phyloP scores from a whole-genome alignment of 2,113 vertebrate species.

The Sapajus apella region DNA sequence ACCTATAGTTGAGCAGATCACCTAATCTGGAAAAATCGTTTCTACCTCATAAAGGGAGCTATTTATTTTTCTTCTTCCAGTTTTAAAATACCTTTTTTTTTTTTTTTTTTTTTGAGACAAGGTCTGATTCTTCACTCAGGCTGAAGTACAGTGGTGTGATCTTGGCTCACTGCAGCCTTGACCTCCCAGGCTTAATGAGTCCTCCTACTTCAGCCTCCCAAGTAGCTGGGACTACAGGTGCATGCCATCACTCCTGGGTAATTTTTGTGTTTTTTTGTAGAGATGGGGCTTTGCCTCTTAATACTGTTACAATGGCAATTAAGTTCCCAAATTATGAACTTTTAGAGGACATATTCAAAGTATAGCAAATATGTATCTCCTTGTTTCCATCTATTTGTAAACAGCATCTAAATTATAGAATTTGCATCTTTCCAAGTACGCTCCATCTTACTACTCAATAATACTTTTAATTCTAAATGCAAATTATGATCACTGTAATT shows the following conservation, averaged over 20 bases:
- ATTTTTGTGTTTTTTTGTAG: too few relatives aligned
- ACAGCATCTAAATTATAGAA: constrained; percentile 60
- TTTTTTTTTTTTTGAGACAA: too few relatives aligned
- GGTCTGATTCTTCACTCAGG: too few relatives aligned
- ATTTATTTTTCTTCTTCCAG: background rate
- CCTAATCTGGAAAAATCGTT: constrained; percentile 5
- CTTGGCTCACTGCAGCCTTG: too few relatives aligned
- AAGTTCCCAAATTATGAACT: background rate
- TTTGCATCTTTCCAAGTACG: constrained; percentile 43
- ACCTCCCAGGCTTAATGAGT: too few relatives aligned
- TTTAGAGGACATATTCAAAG: background rate
- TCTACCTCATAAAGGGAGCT: background rate
- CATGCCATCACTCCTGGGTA: too few relatives aligned
- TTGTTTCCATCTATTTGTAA: constrained; percentile 60
- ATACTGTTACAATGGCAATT: background rate
- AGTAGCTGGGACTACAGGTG: too few relatives aligned
- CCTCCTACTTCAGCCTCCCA: too few relatives aligned
- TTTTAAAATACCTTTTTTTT: constrained; percentile 29
- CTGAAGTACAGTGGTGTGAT: too few relatives aligned
- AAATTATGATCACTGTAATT: constrained; percentile 59
- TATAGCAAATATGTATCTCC: background rate
- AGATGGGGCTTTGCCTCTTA: background rate
- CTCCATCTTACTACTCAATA: constrained; percentile 40
- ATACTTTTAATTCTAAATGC: constrained; percentile 61
- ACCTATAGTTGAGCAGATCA: background rate